Base-by-base conservation (phyloP, 2,113 vertebrate genomes). In the Rallus limicola region DNA sequence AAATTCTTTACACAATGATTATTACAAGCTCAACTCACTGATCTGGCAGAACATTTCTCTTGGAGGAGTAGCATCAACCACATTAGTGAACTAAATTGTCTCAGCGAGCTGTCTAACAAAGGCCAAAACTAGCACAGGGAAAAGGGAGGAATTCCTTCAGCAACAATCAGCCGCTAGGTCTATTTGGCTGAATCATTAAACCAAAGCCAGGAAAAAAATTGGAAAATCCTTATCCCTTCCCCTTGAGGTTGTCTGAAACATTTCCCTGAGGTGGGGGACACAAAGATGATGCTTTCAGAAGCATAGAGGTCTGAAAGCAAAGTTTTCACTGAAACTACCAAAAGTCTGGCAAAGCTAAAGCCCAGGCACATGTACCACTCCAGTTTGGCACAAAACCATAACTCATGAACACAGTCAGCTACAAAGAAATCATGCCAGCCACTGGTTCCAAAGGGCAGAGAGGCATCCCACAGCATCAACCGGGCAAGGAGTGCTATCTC, bases 321-420 rank as follows among this genome's bases (percentile, higher is more conserved):
- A 36, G 16, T 53, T 26, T 64, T 24, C 34, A 58, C 25, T 2
- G 0, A 46, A 84, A 80, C 17, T 58, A 33, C 18, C 11, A 31
- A 2, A 90, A 92, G 2, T 7, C 9, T 11, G 38, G 29, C 34
- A 93, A 9, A 62, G 28, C 16, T 62, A 48, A 82, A 69, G 64
- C 18, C 40, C 38, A 72, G 16, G 29, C 13, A 56, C 16, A 9
- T 0, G 0, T 53, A 53, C 9, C 0, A 3, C 53, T 63, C 9
- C 42, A 28, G 25, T 3, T 0, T 3, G 26, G 24, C 52, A 84
- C 13, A 85, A 85, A 82, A 26, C 33, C 7, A 2, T 6, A 24
- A 33, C 55, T 50, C 14, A 58, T 29, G 77, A 77, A 80, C 62
- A 8, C n/a, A 50, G 21, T 24, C 14, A 36, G 24, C 8, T 69